A percentile compares a stretch with the other conserved stretches of the same genome.
These are phyloP conservation scores for Globia sparganii DNA, from an alignment of 2,888 invertebrate species.

Conservation along the genomic window DNA sequence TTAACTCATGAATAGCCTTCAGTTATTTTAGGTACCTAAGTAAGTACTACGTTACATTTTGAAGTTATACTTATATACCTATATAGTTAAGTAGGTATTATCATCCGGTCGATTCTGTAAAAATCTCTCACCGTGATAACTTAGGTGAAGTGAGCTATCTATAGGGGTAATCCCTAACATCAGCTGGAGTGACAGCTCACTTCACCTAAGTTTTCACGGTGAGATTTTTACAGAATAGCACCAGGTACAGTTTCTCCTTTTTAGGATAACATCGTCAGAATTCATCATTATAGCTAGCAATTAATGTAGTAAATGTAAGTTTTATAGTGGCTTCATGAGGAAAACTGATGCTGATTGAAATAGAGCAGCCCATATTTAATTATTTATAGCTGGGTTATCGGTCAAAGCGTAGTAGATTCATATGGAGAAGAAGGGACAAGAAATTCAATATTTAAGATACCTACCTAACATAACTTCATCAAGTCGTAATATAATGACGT, in stretches of 20 bases:
- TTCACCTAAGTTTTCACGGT: too few species aligned
- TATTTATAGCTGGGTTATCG: background rate
- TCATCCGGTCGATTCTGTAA: too few species aligned
- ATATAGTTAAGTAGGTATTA: too few species aligned
- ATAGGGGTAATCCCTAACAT: too few species aligned
- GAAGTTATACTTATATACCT: too few species aligned
- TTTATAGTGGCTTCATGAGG: background rate
- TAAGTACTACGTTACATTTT: background rate
- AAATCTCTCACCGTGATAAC: too few species aligned
- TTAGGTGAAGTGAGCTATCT: too few species aligned
- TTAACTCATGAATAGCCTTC: background rate
- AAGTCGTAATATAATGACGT: background rate
- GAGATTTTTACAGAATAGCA: too few species aligned
- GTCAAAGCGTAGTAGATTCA: background rate
- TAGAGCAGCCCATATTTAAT: too few species aligned
- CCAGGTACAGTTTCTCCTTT: background rate
- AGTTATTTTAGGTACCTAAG: background rate
- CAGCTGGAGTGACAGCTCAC: too few species aligned
- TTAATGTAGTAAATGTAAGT: background rate
- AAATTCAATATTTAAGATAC: background rate
- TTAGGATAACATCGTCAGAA: too few species aligned
- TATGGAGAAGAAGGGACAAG: background rate
- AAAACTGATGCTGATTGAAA: background rate
- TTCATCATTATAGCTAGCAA: background rate
- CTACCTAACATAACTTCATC: background rate